Conservation (phyloP, 2,797 vertebrate species). For the Anguilla pacifica region DNA sequence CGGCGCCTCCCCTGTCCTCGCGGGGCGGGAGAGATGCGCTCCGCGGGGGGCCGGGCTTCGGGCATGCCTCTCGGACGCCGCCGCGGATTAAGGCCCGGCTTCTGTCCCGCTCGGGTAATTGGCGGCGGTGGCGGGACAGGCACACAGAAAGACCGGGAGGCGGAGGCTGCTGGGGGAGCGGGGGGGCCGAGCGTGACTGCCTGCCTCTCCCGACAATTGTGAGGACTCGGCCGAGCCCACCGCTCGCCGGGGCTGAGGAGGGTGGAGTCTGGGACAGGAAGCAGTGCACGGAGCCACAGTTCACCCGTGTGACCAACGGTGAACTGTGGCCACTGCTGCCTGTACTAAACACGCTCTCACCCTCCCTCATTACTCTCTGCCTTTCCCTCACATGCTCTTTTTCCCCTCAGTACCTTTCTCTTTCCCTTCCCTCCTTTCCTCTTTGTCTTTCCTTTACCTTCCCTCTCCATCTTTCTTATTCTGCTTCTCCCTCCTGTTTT, state of each 20-base stretch:
- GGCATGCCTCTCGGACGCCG: slow-evolving; percentile 82
- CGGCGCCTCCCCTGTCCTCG: slow-evolving; percentile 20
- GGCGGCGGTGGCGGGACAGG: slow-evolving; percentile 62
- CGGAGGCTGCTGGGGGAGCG: slow-evolving; percentile 55
- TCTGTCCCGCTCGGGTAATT: slow-evolving; percentile 69
- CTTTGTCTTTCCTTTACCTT: neutral
- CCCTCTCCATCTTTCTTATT: neutral
- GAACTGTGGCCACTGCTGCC: slow-evolving; percentile 30
- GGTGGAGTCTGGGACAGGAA: slow-evolving; percentile 59
- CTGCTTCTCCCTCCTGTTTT: neutral
- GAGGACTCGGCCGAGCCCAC: slow-evolving; percentile 70
- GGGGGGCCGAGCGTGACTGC: slow-evolving; percentile 73
- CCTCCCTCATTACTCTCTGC: slow-evolving; percentile 24
- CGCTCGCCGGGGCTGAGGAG: slow-evolving; percentile 56
- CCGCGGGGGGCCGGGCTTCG: slow-evolving; percentile 52
- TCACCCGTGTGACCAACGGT: slow-evolving; percentile 42
- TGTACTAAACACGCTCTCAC: neutral
- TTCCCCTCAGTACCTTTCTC: neutral
- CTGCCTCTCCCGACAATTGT: slow-evolving; percentile 73
- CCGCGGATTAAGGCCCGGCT: slow-evolving; percentile 84
- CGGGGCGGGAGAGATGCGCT: neutral
- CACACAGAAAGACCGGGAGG: slow-evolving; percentile 65
- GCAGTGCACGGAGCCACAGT: slow-evolving; percentile 50
- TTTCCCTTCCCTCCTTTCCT: slow-evolving; percentile 22
- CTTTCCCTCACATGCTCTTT: slow-evolving; percentile 42